Evolutionary conservation across 2,797 vertebrate genomes (phyloP), one percentile per base, ranked within the genome.

Genomic region (Ptychadena robeensis): DNA sequence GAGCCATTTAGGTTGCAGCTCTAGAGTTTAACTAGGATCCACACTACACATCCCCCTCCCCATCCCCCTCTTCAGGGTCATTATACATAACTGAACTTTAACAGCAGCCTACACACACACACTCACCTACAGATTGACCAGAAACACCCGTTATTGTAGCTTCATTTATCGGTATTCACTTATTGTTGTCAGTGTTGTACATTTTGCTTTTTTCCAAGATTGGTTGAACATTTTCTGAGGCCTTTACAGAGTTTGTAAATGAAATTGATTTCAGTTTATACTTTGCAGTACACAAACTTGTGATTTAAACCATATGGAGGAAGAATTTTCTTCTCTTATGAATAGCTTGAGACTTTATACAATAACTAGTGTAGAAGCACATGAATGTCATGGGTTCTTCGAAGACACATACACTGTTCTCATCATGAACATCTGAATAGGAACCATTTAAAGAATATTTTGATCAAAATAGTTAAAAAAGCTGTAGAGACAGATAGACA

Each of bases 271-370:
- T 75, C 59, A 30, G 72, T 37, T 61, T 11, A 10, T 15, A 40
- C 37, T 64, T 37, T 32, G 57, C 25, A 64, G 48, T 37, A 11
- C 73, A 75, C 38, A 64, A 63, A 75, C 25, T 63, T 38, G 25
- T 63, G 73, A 75, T 75, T 63, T 30, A 75, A 75, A 64, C 73
- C 73, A 75, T 18, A 64, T 75, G 59, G 59, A 28, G 32, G 38
- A 40, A 75, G 61, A 37, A 63, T 75, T 9, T 25, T 28, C 25
- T 61, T 73, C 32, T 37, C 30, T 74, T 74, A 40, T 59, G 71
- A 73, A 73, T 57, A 25, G 31, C 31, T 12, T 59, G 22, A 27
- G 59, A 48, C n/a, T 34, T 59, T 73, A 31, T 73, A 59, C 34
- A 75, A 28, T 11, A 28, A 59, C 34, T 15, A 30, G 57, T 48